Base-by-base conservation (phyloP, 1,140 invertebrate genomes). In the Epicauta chinensis region DNA sequence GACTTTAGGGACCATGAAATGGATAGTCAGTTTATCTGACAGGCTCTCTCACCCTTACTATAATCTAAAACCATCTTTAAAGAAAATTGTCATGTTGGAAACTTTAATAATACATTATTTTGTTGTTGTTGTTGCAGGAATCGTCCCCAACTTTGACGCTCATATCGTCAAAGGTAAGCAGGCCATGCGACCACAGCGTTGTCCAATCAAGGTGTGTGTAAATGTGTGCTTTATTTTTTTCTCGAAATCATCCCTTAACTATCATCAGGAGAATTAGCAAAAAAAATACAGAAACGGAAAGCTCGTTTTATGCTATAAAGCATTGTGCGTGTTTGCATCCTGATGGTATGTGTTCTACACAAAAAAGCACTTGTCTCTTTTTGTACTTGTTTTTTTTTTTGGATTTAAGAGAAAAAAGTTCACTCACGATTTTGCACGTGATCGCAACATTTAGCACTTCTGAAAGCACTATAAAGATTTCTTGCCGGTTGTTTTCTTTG, bases 151-250 rank as follows among this genome's bases (percentile, higher is more conserved):
- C 79, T 71, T 76, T 81, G 74, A 81, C 79, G 70, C 74, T 80
- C 64, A 76, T 81, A 73, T 81, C 79, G 71, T 81, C 79, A 67
- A 82, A 82, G 77, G 80, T 82, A 78, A 81, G 79, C 78, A 70
- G 64, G 64, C 64, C 62, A 72, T 71, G 68, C 68, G 69, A 68
- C 69, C 67, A 48, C 69, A 68, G 60, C 69, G 67, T 65, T 70
- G 66, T 64, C 65, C 59, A 61, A 63, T 64, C 68, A 70, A 71
- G 69, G 69, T 71, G 69, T 71, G 69, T 71, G 63, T 68, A 68
- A 61, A 52, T 58, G 65, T 62, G 61, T 62, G 63, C 62, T 64
- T 56, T 51, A 50, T 34, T 11, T 34, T 34, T 12, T 55, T 40
- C 41, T 41, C 45, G 39, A 45, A 2, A 5, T 23, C 23, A 23